Evolutionary conservation across 2,797 vertebrate genomes (phyloP), one percentile per base, ranked within the genome.

Genomic region (Holocentrus rufus): DNA sequence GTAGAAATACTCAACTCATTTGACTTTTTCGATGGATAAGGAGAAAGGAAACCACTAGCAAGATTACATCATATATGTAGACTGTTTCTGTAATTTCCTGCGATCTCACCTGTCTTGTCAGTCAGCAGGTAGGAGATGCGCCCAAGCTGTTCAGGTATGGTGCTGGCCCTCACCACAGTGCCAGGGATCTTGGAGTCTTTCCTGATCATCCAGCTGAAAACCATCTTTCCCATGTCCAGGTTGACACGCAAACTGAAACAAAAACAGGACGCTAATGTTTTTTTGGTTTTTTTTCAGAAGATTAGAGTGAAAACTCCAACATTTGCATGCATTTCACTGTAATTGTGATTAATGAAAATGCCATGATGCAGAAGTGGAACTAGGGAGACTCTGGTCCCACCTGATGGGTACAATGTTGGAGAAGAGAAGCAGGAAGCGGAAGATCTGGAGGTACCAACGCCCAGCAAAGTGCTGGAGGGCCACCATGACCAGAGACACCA

Each of bases 161-260:
- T 99, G 91, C 98, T 99, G 23, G 98, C 95, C 14, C 97, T 95
- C 49, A 99, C 98, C 86, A 99, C 95, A 0, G 98, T 99, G 10
- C 97, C 97, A 0, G 97, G 98, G 71, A 99, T 99, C 87, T 98
- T 99, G 2, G 96, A 96, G 84, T 99, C 98, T 81, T 94, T 95
- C 52, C 96, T 96, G 78, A 99, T 99, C 94, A 99, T 97, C 98
- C 98, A 99, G 79, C 98, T 99, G 90, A 98, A 99, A 67, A 99
- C 98, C 74, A 99, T 99, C 90, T 99, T 99, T 23, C 98, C 98
- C 98, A 99, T 98, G 81, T 99, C 98, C 91, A 99, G 93, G 79
- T 99, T 99, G 66, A 99, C 98, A 1, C 98, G 96, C 84, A 99
- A 91, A 80, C 98, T 99, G 67, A 7, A 54, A 49, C 0, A 60